These are phyloP conservation scores for Drosophila simulans DNA, from an alignment of 1,140 invertebrate genomes.

Conservation along the genomic window DNA sequence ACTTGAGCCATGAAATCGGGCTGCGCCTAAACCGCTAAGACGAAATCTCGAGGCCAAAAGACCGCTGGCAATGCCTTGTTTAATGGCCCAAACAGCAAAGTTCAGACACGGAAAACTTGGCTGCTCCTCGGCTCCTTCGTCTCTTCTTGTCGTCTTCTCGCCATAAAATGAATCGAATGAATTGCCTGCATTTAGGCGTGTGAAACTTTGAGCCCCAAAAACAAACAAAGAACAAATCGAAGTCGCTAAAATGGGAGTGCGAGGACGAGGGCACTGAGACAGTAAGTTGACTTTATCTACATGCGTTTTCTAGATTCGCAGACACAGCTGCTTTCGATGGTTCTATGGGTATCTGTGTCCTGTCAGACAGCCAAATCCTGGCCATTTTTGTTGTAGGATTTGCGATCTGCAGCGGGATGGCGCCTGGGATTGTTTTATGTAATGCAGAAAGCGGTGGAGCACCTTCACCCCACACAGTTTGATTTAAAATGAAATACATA, in stretches of 20 bases:
- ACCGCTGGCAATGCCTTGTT: slow-evolving; percentile 19
- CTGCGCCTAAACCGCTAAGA: slow-evolving; percentile 28
- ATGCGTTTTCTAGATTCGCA: slow-evolving; percentile 38
- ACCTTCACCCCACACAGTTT: too few species aligned
- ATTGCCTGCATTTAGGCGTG: slow-evolving; percentile 35
- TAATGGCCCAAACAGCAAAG: slow-evolving; percentile 27
- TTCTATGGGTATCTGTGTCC: neutral
- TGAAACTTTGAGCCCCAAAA: slow-evolving; percentile 22
- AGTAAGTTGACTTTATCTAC: slow-evolving; percentile 42
- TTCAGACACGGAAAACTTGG: slow-evolving; percentile 17
- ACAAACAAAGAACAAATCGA: slow-evolving; percentile 36
- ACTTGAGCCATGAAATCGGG: slow-evolving; percentile 65
- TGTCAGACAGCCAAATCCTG: slow-evolving; percentile 29
- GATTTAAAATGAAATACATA: too few species aligned
- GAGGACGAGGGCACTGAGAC: neutral
- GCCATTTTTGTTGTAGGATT: slow-evolving; percentile 60
- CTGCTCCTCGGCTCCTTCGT: neutral
- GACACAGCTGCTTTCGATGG: slow-evolving; percentile 8
- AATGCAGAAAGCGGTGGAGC: neutral
- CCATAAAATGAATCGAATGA: slow-evolving; percentile 12
- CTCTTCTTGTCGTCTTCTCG: neutral
- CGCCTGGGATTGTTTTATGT: neutral
- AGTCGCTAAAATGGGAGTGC: neutral
- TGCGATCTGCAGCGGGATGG: slow-evolving; percentile 11
- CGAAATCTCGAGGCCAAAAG: neutral